Conservation (phyloP, 2,888 invertebrate species). For the Cheilosia scutellata region DNA sequence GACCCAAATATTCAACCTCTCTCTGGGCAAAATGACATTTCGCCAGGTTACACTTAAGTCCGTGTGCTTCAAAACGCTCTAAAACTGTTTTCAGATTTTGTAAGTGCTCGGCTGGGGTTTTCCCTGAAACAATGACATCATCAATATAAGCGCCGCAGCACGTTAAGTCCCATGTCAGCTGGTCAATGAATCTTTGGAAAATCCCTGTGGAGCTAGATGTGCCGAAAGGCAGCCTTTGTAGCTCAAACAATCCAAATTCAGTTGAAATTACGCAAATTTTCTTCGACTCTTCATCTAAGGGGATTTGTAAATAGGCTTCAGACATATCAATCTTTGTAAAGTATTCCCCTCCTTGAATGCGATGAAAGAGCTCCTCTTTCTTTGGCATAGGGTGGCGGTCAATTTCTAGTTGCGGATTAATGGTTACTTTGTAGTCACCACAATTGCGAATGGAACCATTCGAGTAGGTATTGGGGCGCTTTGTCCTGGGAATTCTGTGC, state of each 20-base stretch:
- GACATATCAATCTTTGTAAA: conserved; percentile 25
- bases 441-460: conserved; percentile 20
- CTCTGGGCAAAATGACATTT: conserved; percentile 12
- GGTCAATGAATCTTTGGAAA: conserved; percentile 15
- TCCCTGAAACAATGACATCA: conserved; percentile 6
- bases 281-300: conserved; percentile 26
- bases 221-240: neutral
- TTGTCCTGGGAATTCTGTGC: no score
- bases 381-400: conserved; percentile 32
- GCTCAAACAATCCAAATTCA: conserved; percentile 23
- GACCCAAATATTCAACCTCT: conserved; percentile 3
- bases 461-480: no score
- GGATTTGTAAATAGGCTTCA: conserved; percentile 21
- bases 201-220: conserved; percentile 28
- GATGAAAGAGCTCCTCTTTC: conserved; percentile 25
- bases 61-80: conserved; percentile 20
- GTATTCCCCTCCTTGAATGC: conserved; percentile 12
- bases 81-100: conserved; percentile 3
- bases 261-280: conserved; percentile 24
- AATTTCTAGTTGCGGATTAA: conserved; percentile 27
- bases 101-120: neutral
- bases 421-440: conserved; percentile 24
- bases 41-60: neutral
- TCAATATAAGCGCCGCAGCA: conserved; percentile 28
- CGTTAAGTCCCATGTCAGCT: neutral